These are phyloP conservation scores for Rhagonycha fulva DNA, from an alignment of 2,888 invertebrate species.

Conservation along the genomic window DNA sequence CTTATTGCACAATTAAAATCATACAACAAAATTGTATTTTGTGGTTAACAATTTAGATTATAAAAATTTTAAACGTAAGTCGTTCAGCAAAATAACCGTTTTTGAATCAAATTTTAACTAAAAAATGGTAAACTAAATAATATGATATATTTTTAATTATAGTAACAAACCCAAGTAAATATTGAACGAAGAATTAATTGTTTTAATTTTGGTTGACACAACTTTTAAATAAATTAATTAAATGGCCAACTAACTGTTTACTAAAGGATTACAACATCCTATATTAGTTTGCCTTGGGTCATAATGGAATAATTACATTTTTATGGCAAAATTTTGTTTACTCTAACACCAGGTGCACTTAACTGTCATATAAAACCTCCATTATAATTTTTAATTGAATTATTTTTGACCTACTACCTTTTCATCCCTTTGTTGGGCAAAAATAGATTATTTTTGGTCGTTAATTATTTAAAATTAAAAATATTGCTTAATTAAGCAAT, in stretches of 20 bases:
- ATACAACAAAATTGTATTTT: too few species aligned
- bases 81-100: too few species aligned
- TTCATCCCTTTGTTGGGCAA: background rate
- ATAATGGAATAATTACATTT: constrained; percentile 14
- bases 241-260: constrained; percentile 2
- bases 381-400: constrained; percentile 10
- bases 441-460: background rate
- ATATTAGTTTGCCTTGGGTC: constrained; percentile 4
- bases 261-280: constrained; percentile 3
- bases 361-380: background rate
- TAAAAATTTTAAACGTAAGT: too few species aligned
- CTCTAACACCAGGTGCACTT: constrained; percentile 10
- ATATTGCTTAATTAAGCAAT: background rate
- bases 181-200: background rate
- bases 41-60: too few species aligned
- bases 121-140: too few species aligned
- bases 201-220: background rate
- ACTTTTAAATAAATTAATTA: constrained; percentile 7
- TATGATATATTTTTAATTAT: background rate
- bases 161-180: background rate
- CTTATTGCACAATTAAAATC: background rate
- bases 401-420: background rate
- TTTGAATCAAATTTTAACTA: too few species aligned
- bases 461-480: background rate
- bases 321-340: constrained; percentile 7